Conservation (phyloP, 2,888 invertebrate genomes). For the Parnassius apollo region DNA sequence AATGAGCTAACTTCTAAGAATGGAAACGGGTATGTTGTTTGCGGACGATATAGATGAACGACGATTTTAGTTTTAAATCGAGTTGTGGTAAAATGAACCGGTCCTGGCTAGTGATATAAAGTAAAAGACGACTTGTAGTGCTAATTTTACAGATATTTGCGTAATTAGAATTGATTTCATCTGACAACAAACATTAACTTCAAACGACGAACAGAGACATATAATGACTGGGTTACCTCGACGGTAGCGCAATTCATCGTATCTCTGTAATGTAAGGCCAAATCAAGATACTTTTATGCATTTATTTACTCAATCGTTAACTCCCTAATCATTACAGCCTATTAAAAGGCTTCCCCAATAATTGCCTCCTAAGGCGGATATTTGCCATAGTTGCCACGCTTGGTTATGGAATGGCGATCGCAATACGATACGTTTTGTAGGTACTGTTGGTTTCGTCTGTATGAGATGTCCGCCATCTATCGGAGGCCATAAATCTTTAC, state of each 20-base stretch:
- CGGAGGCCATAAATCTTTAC: too few relatives aligned
- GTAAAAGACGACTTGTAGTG: conserved; percentile 1
- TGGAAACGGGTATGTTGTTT: conserved; percentile 18
- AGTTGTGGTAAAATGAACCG: conserved; percentile 12
- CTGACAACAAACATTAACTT: conserved; percentile 42
- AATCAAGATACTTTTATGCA: neutral
- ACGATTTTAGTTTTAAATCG: conserved; percentile 9
- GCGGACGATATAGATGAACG: conserved; percentile 26
- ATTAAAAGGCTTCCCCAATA: too few relatives aligned
- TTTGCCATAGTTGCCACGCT: too few relatives aligned
- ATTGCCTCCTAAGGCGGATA: too few relatives aligned
- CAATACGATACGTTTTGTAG: too few relatives aligned
- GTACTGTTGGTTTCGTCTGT: too few relatives aligned
- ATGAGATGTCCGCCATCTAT: too few relatives aligned
- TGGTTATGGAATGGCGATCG: too few relatives aligned
- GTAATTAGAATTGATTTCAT: conserved; percentile 23
- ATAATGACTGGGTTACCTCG: conserved; percentile 59
- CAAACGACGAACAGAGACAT: conserved; percentile 43
- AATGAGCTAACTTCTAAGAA: conserved; percentile 29
- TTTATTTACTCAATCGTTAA: too few relatives aligned
- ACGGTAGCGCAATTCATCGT: conserved; percentile 49
- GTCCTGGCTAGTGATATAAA: conserved; percentile 7
- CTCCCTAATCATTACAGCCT: too few relatives aligned
- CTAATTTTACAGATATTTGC: conserved; percentile 24
- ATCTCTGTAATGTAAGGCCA: conserved; percentile 45